Percentiles rank a stretch among this genome's conserved stretches.
Conservation (phyloP, 2,113 vertebrate genomes). For the Catharus bicknelli region DNA sequence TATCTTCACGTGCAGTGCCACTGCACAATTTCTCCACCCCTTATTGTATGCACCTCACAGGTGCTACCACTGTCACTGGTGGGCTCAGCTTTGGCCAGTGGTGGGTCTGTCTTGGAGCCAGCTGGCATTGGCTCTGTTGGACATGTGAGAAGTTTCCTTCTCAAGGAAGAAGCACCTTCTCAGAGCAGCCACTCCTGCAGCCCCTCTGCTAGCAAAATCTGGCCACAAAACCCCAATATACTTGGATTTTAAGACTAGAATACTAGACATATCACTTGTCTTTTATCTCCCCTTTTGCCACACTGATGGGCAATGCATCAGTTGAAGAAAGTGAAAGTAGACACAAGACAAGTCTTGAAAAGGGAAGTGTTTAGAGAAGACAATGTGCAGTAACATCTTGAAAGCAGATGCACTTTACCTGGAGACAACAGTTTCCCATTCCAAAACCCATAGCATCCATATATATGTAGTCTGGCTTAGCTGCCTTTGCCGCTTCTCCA, state of each 20-base stretch:
- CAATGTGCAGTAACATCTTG: not conserved
- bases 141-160: not conserved
- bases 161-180: not conserved
- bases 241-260: not conserved
- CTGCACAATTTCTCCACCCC: not conserved
- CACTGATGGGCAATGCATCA: not conserved
- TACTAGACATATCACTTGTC: not conserved
- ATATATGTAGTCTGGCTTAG: slow-evolving; percentile 91
- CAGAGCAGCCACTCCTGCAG: not conserved
- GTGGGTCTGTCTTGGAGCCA: not conserved
- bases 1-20: not conserved
- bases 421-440: slow-evolving; percentile 98
- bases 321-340: not conserved
- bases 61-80: not conserved
- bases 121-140: not conserved
- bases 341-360: not conserved
- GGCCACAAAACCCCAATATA: not conserved
- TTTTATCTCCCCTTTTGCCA: not conserved
- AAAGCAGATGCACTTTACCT: slow-evolving; percentile 76
- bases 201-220: not conserved
- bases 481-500: slow-evolving; percentile 82
- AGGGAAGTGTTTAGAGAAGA: not conserved
- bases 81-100: not conserved
- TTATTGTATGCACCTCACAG: not conserved
- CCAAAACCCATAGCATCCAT: slow-evolving; percentile 99